Percentiles rank a stretch among this genome's conserved stretches.
Evolutionary conservation across 2,113 vertebrate species (phyloP).

Genomic region (Sporophila hypoxantha): DNA sequence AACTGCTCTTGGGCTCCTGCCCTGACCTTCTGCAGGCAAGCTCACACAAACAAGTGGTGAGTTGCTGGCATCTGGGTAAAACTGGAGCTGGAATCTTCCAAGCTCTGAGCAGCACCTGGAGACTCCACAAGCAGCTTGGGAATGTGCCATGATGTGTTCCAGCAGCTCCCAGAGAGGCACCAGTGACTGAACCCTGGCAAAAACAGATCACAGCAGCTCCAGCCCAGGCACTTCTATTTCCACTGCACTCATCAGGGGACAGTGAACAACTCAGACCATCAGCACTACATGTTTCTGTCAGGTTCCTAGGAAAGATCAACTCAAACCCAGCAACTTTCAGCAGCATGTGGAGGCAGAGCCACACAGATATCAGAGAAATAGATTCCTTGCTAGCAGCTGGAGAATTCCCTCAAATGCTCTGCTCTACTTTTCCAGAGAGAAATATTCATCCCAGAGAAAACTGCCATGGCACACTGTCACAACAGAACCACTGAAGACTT

Average conservation of each 20-base stretch:
- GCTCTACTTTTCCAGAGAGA: neutral
- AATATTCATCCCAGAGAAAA: neutral
- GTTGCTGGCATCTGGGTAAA: neutral
- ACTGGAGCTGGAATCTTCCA: neutral
- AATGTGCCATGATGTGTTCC: neutral
- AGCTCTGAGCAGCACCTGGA: neutral
- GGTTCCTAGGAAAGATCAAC: neutral
- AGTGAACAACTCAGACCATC: neutral
- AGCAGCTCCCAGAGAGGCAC: neutral
- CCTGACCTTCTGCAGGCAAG: neutral
- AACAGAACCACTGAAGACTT: neutral
- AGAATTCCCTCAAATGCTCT: neutral
- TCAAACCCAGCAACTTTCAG: neutral
- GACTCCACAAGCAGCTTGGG: neutral
- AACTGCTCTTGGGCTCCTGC: neutral
- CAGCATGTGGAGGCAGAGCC: neutral
- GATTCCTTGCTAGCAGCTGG: neutral
- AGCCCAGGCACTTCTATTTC: neutral
- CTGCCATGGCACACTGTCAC: neutral
- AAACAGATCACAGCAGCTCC: neutral
- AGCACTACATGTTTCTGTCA: neutral
- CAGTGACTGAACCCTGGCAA: rapidly evolving
- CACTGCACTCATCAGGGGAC: neutral
- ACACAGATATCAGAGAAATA: neutral
- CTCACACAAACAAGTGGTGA: rapidly evolving